Conservation (phyloP, 2,888 invertebrate species). For the Campoplex nolae region DNA sequence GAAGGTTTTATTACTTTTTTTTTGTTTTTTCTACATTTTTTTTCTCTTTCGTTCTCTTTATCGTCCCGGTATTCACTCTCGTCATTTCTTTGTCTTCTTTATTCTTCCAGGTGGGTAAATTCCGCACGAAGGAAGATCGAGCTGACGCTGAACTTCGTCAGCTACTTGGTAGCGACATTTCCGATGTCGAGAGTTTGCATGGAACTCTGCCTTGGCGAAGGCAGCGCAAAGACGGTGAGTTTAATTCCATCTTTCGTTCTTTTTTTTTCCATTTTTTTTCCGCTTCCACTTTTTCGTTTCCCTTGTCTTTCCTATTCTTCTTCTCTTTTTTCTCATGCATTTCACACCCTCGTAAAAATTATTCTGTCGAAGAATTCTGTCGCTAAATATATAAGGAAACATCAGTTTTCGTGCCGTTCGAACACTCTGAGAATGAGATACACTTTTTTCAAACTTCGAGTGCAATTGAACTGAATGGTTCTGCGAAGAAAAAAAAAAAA, state of each 20-base stretch:
- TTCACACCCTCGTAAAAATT: constrained; percentile 2
- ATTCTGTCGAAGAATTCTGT: constrained; percentile 1
- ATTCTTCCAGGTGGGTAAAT: constrained; percentile 89
- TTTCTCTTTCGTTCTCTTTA: background rate
- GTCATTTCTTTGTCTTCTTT: constrained; percentile 61
- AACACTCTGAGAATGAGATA: no score
- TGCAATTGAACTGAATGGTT: no score
- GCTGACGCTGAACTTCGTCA: constrained; percentile 92
- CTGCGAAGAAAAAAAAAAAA: no score
- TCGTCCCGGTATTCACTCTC: constrained; percentile 36
- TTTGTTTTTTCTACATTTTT: constrained; percentile 38
- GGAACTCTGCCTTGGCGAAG: constrained; percentile 88
- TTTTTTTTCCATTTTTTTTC: background rate
- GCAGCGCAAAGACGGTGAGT: constrained; percentile 85
- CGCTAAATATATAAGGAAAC: background rate
- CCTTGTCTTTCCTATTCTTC: constrained; percentile 23
- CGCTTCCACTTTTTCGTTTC: background rate
- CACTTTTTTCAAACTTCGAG: no score
- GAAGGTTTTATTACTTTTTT: constrained; percentile 12
- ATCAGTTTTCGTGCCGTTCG: no score
- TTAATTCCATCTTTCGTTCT: constrained; percentile 51
- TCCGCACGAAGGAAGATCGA: constrained; percentile 91
- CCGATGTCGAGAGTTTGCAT: constrained; percentile 87
- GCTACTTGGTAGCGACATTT: constrained; percentile 89
- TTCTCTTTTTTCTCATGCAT: constrained; percentile 50